Evolutionary conservation across 1,140 invertebrate genomes (phyloP), one percentile per base, ranked within the genome.

Genomic region (roundworm (Caenorhabditis elegans)): DNA sequence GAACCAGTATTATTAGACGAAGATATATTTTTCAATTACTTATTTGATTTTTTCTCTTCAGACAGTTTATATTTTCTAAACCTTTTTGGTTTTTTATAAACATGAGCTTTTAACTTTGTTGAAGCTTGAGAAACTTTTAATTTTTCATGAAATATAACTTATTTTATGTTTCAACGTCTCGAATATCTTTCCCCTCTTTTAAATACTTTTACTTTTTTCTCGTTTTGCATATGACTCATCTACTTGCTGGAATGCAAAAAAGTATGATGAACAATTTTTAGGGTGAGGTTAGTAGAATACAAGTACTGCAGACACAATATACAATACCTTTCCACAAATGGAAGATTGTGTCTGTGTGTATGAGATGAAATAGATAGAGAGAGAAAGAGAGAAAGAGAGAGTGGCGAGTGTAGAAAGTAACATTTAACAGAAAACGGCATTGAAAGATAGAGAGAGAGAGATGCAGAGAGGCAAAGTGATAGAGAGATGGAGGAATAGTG

Each of bases 251-350:
- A n/a, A n/a, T n/a, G n/a, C 19, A 31, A 39, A 70, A 70, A 70
- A 70, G 43, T 70, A 70, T 39, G 19, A 39, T 70, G 60, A 39
- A n/a, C n/a, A n/a, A n/a, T n/a, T n/a, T n/a, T n/a, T n/a, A n/a
- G 34, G 36, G 60, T 13, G 53, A 60, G 53, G 22, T 4, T 53
- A 53, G 60, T 60, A 60, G 28, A 53, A 53, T 53, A 53, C n/a
- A 22, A 70, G 34, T 39, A 39, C 31, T 70, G 34, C 60, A 70
- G 60, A 19, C 3, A 36, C 55, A 39, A 70, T 26, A 70, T 39
- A 70, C 60, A 70, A 70, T 70, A 39, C 34, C 60, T 39, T 39
- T 70, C 60, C 60, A 70, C 34, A 70, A 70, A 70, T 70, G 60
- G 60, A 70, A 70, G 19, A 26, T 11, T 13, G 22, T 19, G 47